Percentiles rank a stretch among this genome's conserved stretches.
Evolutionary conservation across 2,888 invertebrate species (phyloP).

Genomic region (Callimorpha dominula): DNA sequence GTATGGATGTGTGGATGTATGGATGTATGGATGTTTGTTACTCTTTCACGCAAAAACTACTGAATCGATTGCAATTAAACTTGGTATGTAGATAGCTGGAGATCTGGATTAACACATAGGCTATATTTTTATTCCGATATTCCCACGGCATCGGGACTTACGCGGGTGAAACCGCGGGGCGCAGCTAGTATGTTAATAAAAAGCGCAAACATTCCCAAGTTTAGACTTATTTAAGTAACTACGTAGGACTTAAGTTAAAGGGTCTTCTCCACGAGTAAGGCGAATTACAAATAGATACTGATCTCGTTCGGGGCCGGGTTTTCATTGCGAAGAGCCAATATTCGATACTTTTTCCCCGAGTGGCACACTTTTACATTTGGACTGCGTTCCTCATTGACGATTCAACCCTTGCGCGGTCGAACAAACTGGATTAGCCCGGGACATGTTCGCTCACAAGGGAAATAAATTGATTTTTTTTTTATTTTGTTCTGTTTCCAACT

Average conservation of each 20-base stretch:
- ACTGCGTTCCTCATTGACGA: conserved; percentile 82
- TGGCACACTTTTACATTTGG: conserved; percentile 81
- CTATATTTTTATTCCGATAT: too few species aligned
- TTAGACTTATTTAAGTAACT: conserved; percentile 42
- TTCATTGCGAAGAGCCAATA: conserved; percentile 77
- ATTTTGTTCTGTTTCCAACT: conserved; percentile 73
- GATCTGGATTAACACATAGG: too few species aligned
- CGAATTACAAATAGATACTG: conserved; percentile 71
- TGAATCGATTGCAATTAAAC: too few species aligned
- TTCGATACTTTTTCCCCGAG: conserved; percentile 76
- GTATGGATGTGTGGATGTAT: too few species aligned
- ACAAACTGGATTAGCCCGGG: conserved; percentile 85
- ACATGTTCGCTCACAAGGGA: conserved; percentile 83
- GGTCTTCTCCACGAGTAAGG: conserved; percentile 56
- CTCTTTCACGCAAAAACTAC: too few species aligned
- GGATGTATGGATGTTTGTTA: too few species aligned
- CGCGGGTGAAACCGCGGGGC: too few species aligned
- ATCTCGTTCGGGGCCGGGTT: conserved; percentile 68
- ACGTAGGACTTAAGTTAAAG: conserved; percentile 45
- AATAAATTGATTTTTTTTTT: conserved; percentile 85
- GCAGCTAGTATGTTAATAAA: conserved; percentile 2
- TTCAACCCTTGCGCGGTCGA: conserved; percentile 85
- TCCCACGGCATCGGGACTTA: too few species aligned
- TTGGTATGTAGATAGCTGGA: too few species aligned
- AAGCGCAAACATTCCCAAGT: conserved; percentile 16